These are phyloP conservation scores for Drosophila teissieri DNA, from an alignment of 1,140 invertebrate species.

Conservation along the genomic window DNA sequence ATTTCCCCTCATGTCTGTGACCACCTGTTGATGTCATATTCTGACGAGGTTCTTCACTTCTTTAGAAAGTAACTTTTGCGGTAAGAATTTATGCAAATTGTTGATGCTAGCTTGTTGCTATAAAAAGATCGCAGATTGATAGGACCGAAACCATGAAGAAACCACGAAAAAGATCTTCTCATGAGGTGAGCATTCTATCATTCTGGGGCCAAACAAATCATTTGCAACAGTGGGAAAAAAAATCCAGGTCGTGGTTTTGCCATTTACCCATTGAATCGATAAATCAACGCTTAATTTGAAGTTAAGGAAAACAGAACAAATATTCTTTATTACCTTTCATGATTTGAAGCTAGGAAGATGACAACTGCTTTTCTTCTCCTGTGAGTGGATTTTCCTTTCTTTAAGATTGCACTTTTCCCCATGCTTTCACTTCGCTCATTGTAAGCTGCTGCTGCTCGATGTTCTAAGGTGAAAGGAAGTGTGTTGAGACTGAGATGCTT, in stretches of 20 bases:
- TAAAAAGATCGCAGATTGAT: constrained; percentile 38
- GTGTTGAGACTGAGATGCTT: constrained; percentile 45
- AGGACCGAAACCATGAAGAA: constrained; percentile 22
- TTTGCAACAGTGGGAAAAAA: constrained; percentile 8
- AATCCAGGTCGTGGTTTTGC: background rate
- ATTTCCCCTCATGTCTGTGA: background rate
- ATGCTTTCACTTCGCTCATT: constrained; percentile 58
- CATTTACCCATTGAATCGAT: background rate
- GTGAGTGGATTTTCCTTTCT: constrained; percentile 17
- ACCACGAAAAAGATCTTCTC: constrained; percentile 16
- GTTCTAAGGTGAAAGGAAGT: constrained; percentile 76
- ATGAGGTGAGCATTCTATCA: constrained; percentile 19
- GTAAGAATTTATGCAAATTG: constrained; percentile 44
- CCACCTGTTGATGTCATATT: constrained; percentile 68
- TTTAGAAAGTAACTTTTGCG: constrained; percentile 43
- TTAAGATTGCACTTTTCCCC: constrained; percentile 9
- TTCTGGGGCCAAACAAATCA: constrained; percentile 15
- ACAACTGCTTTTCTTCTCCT: background rate
- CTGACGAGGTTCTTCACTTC: constrained; percentile 2
- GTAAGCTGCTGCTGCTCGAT: constrained; percentile 9
- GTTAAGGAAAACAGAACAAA: too few relatives aligned
- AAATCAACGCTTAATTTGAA: too few relatives aligned
- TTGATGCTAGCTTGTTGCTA: constrained; percentile 15
- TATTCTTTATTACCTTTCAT: too few relatives aligned
- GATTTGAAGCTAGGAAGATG: background rate